These are phyloP conservation scores for Protophormia terraenovae DNA, from an alignment of 2,888 invertebrate species.

Conservation along the genomic window DNA sequence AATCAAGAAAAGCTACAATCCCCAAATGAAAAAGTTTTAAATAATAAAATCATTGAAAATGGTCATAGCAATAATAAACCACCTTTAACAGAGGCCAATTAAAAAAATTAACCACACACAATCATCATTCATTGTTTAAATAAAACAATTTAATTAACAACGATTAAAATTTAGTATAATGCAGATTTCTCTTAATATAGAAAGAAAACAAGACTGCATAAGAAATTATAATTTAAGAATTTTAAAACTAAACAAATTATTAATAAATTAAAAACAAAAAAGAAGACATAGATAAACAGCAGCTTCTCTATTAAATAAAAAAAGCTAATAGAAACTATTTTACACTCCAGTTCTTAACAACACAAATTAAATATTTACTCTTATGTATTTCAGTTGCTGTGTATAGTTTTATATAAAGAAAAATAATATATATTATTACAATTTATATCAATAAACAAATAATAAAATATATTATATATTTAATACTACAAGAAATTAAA, in stretches of 20 bases:
- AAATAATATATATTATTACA: conserved; percentile 6
- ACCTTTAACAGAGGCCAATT: conserved; percentile 57
- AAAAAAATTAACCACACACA: conserved; percentile 2
- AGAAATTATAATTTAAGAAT: conserved; percentile 20
- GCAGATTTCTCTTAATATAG: conserved; percentile 47
- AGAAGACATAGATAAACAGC: conserved; percentile 24
- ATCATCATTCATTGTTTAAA: neutral
- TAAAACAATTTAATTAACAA: conserved; percentile 52
- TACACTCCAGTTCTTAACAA: conserved; percentile 54
- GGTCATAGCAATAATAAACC: conserved; percentile 75
- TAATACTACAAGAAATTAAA: neutral
- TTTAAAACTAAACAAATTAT: conserved; percentile 20
- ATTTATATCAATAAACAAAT: conserved; percentile 17
- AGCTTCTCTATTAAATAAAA: conserved; percentile 22
- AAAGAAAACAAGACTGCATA: conserved; percentile 52
- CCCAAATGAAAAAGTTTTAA: conserved; percentile 51
- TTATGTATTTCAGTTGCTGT: conserved; percentile 52
- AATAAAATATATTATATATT: conserved; percentile 4
- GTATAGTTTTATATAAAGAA: conserved; percentile 52
- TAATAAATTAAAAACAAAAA: neutral
- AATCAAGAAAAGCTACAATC: conserved; percentile 45
- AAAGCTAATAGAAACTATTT: conserved; percentile 49
- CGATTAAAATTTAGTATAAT: conserved; percentile 54
- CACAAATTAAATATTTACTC: conserved; percentile 36
- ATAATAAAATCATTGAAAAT: conserved; percentile 73